These are phyloP conservation scores for Pocota personata DNA, from an alignment of 2,888 invertebrate genomes.

Conservation along the genomic window DNA sequence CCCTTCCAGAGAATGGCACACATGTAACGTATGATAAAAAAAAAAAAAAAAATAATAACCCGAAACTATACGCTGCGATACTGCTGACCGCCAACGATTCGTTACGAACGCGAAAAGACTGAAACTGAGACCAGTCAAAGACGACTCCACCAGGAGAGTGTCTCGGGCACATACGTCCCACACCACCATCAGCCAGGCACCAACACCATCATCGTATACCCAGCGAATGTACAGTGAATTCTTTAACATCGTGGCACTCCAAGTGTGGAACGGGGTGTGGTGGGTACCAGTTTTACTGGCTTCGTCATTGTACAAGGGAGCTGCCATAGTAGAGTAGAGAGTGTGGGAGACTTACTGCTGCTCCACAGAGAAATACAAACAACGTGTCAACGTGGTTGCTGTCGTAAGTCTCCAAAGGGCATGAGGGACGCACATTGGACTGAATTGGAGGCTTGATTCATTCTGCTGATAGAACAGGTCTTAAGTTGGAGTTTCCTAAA, in stretches of 20 bases:
- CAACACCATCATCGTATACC: constrained; percentile 2
- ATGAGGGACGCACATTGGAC: not conserved
- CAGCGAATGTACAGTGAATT: constrained; percentile 12
- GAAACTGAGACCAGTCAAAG: constrained; percentile 77
- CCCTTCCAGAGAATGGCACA: constrained; percentile 63
- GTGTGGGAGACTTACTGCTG: constrained; percentile 29
- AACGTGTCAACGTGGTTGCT: constrained; percentile 36
- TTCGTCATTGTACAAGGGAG: constrained; percentile 1
- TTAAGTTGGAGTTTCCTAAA: constrained; percentile 57
- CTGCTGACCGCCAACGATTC: constrained; percentile 80
- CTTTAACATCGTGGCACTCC: constrained; percentile 23
- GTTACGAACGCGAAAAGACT: constrained; percentile 79
- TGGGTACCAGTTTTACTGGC: constrained; percentile 30
- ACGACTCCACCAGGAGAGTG: constrained; percentile 64
- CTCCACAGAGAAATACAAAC: not conserved
- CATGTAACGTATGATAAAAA: constrained; percentile 22
- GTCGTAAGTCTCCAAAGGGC: constrained; percentile 62
- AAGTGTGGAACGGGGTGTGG: constrained; percentile 8
- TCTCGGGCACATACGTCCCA: constrained; percentile 37
- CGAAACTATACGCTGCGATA: constrained; percentile 77
- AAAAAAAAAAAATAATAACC: constrained; percentile 17
- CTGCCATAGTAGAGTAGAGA: constrained; percentile 1
- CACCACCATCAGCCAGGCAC: not conserved
- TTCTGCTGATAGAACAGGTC: constrained; percentile 54
- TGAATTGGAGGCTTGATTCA: constrained; percentile 51